phyloP scores from a whole-genome alignment of 23 tunicate species.

The Ciona savignyi region DNA sequence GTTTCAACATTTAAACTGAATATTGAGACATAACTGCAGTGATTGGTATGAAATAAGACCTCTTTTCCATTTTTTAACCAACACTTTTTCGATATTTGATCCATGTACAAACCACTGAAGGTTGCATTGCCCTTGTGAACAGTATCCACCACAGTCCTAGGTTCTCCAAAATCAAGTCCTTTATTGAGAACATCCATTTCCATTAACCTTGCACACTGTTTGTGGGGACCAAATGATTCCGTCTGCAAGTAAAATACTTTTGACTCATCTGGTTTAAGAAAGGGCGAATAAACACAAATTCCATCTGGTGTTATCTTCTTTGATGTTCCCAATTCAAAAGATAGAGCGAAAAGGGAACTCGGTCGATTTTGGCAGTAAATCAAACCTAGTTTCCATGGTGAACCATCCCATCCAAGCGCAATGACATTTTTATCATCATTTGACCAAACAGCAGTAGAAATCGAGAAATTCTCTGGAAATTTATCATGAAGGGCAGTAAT shows the following conservation, averaged over 20 bases:
- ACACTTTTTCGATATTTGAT: no score
- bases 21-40: no score
- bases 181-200: no score
- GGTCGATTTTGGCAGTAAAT: conserved; percentile 59
- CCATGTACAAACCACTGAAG: no score
- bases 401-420: conserved; percentile 40
- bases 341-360: conserved; percentile 29
- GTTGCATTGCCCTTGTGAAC: no score
- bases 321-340: conserved; percentile 12
- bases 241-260: conserved; percentile 43
- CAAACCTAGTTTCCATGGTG: conserved; percentile 77
- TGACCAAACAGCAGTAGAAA: conserved; percentile 44
- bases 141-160: no score
- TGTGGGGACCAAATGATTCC: conserved; percentile 56
- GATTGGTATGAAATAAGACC: no score
- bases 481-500: conserved; percentile 20
- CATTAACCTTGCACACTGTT: conserved; percentile 73
- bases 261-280: conserved; percentile 34
- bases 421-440: conserved; percentile 34
- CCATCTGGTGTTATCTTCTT: conserved; percentile 16
- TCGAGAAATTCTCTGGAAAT: conserved; percentile 42
- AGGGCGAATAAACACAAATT: conserved; percentile 47
- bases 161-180: no score
- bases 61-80: no score
- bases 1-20: conserved; percentile 25